These are phyloP conservation scores for Rhinoraja longicauda DNA, from an alignment of 2,797 vertebrate genomes.

Conservation along the genomic window DNA sequence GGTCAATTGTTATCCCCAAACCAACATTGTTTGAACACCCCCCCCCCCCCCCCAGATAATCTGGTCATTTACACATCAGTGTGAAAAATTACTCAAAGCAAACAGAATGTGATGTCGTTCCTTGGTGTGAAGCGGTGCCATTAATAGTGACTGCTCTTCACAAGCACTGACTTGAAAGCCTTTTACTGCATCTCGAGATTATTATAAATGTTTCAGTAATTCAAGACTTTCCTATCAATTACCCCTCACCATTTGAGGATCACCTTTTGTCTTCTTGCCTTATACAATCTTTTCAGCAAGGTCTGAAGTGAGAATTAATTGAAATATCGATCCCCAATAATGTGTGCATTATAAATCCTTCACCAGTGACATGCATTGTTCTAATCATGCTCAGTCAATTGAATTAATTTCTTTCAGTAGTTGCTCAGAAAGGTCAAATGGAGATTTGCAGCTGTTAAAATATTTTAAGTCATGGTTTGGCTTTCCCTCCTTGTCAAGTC, in stretches of 20 bases:
- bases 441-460: slow-evolving; percentile 5
- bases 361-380: not conserved
- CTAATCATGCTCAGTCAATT: not conserved
- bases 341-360: not conserved
- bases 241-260: not conserved
- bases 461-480: not conserved
- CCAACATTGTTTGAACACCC: not conserved
- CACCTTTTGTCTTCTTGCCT: not conserved
- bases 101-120: not conserved
- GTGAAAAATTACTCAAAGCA: not conserved
- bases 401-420: slow-evolving; percentile 15
- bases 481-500: not conserved
- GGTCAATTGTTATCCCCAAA: not conserved
- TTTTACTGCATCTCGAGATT: not conserved
- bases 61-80: not conserved
- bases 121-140: not conserved
- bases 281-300: slow-evolving; percentile 1
- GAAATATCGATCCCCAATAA: slow-evolving; percentile 7
- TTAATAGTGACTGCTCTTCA: not conserved
- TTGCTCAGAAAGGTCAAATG: not conserved
- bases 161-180: not conserved
- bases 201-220: not conserved
- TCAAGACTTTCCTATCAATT: not conserved
- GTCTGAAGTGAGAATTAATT: slow-evolving; percentile 25
- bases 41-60: no score